phyloP scores from a whole-genome alignment of 2,113 vertebrate species.

The Xyliphius kryptos region DNA sequence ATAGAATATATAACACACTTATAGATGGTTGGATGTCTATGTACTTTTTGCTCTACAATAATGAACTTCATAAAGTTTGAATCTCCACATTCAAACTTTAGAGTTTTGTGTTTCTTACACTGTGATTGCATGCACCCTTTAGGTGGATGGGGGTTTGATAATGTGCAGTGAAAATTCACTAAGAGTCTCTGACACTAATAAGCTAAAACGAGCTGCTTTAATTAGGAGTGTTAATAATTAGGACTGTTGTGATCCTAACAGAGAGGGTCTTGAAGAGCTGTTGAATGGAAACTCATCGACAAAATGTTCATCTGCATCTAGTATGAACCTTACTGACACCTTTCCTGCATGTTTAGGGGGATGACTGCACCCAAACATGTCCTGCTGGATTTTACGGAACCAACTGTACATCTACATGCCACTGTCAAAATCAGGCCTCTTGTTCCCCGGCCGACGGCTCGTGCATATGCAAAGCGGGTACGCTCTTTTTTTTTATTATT shows the following conservation, averaged over 20 bases:
- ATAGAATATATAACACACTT: no score
- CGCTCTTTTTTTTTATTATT: conserved; percentile 19
- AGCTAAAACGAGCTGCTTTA: not conserved
- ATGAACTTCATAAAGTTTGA: no score
- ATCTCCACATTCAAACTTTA: not conserved
- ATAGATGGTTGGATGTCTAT: no score
- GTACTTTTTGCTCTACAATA: no score
- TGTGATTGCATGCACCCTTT: conserved; percentile 1
- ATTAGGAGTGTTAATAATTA: conserved; percentile 8
- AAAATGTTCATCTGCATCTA: no score
- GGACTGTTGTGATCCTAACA: conserved; percentile 5
- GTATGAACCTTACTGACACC: no score
- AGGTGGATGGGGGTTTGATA: not conserved
- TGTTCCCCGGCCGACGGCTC: conserved; percentile 86
- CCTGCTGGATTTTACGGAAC: conserved; percentile 76
- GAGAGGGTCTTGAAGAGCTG: not conserved
- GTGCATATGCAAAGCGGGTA: conserved; percentile 92
- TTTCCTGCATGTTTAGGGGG: conserved; percentile 64
- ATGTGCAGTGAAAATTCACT: not conserved
- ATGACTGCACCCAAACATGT: conserved; percentile 79
- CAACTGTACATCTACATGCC: conserved; percentile 83
- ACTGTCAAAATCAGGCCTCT: conserved; percentile 75
- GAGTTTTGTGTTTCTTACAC: conserved; percentile 13
- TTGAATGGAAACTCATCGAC: not conserved
- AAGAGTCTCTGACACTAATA: conserved; percentile 11